Percentiles rank a stretch among this genome's conserved stretches.
Conservation (phyloP, 2,888 invertebrate species). For the Alviniconcha strummeri region DNA sequence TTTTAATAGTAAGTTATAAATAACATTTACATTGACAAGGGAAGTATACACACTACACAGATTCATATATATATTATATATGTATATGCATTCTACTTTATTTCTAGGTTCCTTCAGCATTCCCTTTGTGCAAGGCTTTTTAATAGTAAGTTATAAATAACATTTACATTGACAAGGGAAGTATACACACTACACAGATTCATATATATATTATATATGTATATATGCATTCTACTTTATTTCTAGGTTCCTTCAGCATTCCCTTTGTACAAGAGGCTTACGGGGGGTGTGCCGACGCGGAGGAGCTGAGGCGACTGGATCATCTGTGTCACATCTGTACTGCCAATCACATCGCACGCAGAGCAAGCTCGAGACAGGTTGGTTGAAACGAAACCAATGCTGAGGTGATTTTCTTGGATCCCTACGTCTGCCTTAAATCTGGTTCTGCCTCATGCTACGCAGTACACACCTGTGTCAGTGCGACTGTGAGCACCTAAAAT, state of each 20-base stretch:
- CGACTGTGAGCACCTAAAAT: too few species aligned
- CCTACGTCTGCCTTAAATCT: too few species aligned
- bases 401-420: too few species aligned
- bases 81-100: too few species aligned
- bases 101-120: constrained; percentile 52
- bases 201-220: neutral
- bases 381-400: neutral
- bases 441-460: too few species aligned
- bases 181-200: too few species aligned
- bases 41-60: too few species aligned
- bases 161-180: too few species aligned
- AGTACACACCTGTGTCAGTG: too few species aligned
- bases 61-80: too few species aligned
- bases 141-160: constrained; percentile 4
- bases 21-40: too few species aligned
- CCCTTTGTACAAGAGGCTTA: constrained; percentile 54
- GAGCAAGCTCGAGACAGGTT: constrained; percentile 57
- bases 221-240: too few species aligned
- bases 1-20: neutral
- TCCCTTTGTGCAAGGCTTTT: constrained; percentile 55
- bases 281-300: constrained; percentile 37
- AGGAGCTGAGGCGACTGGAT: constrained; percentile 45
- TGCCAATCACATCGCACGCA: constrained; percentile 55
- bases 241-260: constrained; percentile 53
- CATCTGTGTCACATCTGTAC: constrained; percentile 48